Evolutionary conservation across 2,113 vertebrate genomes (phyloP), one percentile per base, ranked within the genome.

Genomic region (Zapus hudsonius): DNA sequence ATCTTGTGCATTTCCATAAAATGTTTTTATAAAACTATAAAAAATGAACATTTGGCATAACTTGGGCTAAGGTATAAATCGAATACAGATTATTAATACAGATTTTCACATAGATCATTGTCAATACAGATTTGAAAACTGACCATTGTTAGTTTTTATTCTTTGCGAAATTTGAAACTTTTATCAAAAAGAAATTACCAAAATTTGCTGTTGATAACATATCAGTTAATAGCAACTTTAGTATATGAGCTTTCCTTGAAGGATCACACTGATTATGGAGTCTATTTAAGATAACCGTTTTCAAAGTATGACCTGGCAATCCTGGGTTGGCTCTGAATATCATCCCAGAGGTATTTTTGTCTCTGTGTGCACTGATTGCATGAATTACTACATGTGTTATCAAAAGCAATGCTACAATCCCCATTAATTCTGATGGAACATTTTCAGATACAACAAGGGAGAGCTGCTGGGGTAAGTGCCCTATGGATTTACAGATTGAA

Each of bases 141-240:
- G 13, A 55, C 27, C 23, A 84, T 22, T 12, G 29, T 8, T 67
- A 69, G 23, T 91, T 95, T 61, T 76, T 74, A 78, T 1, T 52
- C 7, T 64, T 96, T 89, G 38, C 13, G 90, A 91, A 93, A 82
- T 25, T 36, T 73, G 29, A 87, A 94, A 84, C 31, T 94, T 38
- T 25, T 47, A 88, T 74, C 7, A 36, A 74, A 94, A 84, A 87
- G 23, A 89, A 76, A 73, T 74, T 22, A 57, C 23, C 31, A 76
- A 92, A 52, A 36, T 73, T 15, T 74, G 23, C 61, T 80, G 38
- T 63, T 70, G 80, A 57, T 38, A 63, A 25, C 25, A 63, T 61
- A 17, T 44, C 61, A 78, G 27, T 74, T 90, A 66, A 80, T 5
- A 61, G 85, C 92, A 90, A 86, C 42, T 95, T 73, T 38, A 36